Conservation (phyloP, 2,113 vertebrate species). For the Climacteris rufus region DNA sequence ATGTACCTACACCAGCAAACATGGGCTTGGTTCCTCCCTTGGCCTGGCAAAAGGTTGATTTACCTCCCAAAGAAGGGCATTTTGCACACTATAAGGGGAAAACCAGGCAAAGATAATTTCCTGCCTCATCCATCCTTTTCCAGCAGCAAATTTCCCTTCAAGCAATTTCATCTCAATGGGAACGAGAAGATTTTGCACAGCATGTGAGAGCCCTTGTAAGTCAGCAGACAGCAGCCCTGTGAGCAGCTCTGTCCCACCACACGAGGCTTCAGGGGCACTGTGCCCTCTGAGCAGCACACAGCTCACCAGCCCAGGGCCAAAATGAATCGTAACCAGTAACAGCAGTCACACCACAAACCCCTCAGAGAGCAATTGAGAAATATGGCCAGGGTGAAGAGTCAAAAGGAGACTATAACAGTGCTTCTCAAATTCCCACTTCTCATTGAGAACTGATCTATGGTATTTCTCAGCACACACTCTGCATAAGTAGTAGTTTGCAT, state of each 20-base stretch:
- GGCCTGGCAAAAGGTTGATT: not conserved
- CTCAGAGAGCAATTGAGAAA: not conserved
- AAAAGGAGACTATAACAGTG: not conserved
- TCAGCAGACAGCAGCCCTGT: not conserved
- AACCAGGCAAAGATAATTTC: not conserved
- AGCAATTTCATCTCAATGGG: not conserved
- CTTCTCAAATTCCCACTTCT: not conserved
- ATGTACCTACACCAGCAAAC: not conserved
- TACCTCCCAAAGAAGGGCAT: not conserved
- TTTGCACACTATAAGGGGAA: not conserved
- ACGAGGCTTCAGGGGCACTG: not conserved
- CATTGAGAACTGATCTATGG: not conserved
- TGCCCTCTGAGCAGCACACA: rapidly evolving
- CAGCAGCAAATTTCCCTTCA: not conserved
- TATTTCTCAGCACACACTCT: not conserved
- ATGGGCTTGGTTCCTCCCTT: not conserved
- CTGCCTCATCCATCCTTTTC: not conserved
- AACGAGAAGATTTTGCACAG: not conserved
- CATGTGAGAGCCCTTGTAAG: not conserved
- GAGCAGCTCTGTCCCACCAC: not conserved
- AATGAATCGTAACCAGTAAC: not conserved
- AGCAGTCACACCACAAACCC: not conserved
- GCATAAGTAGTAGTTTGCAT: not conserved
- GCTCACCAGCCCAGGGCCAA: not conserved
- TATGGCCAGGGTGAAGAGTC: not conserved